Evolutionary conservation across 2,797 vertebrate genomes (phyloP), one percentile per base, ranked within the genome.

Genomic region (Champsocephalus esox): DNA sequence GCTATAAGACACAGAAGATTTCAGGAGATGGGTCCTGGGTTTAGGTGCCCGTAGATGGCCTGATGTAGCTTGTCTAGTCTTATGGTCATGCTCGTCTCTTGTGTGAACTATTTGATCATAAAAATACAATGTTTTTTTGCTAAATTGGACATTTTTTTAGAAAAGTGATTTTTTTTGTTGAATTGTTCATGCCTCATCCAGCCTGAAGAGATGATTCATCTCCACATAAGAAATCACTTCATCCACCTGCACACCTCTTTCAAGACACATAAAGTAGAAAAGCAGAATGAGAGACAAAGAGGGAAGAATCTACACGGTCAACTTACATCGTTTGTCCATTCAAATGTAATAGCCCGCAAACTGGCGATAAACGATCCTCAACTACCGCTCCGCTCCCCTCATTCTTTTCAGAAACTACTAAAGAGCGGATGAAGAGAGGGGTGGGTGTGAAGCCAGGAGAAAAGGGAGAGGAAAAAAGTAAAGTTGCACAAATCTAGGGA

Each of bases 281-380:
- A 69, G 66, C 13, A n/a, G 16, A 79, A 51, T 32, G 34, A 75
- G 24, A 78, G 49, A 81, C 63, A 77, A 73, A 77, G 55, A 72
- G 19, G 51, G 58, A 71, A 77, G 61, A 87, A 86, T 71, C 74
- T 80, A 84, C 65, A 78, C 78, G 70, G 88, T 88, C 60, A 66
- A 54, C 73, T 80, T 87, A 87, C 88, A 85, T 83, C 74, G 81
- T 83, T 87, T 81, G n/a, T 83, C 65, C 75, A 84, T 92, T 93
- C 75, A 90, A 89, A 88, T 67, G 52, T 68, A 70, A 82, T 55
- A 89, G 78, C 83, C 51, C 45, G 73, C 72, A 56, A 84, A 87
- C 62, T 84, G 71, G 77, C 58, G 24, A 75, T 57, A 75, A 85
- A 82, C 56, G 5, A 62, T 66, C 43, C 24, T 43, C 50, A 73